Evolutionary conservation across 2,797 vertebrate species (phyloP).

Genomic region (Thaleichthys pacificus): DNA sequence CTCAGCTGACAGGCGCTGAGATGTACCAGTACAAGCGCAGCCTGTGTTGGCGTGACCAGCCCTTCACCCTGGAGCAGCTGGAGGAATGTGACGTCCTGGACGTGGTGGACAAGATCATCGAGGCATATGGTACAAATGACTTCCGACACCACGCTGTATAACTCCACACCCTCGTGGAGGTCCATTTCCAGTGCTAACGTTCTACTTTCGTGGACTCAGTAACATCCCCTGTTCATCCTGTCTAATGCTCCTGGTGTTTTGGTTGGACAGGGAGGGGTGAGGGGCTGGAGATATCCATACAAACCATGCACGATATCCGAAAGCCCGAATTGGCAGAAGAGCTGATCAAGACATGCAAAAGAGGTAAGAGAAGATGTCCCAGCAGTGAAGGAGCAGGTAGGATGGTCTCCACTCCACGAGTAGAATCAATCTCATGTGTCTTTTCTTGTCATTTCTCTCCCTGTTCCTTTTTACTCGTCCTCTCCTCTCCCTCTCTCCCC

Average conservation of each 20-base stretch:
- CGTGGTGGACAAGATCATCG: background rate
- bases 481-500: too few species aligned
- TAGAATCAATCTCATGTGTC: background rate
- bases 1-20: background rate
- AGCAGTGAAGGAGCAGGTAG: too few species aligned
- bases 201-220: background rate
- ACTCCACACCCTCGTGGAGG: too few species aligned
- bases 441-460: background rate
- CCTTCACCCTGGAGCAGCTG: background rate
- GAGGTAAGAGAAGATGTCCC: background rate
- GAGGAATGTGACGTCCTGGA: background rate
- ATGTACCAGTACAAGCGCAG: background rate
- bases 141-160: background rate
- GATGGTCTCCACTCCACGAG: too few species aligned
- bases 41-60: background rate
- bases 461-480: background rate
- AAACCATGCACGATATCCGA: background rate
- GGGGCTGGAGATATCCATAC: background rate
- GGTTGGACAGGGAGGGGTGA: background rate
- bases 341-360: background rate
- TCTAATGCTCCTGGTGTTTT: background rate
- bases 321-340: background rate
- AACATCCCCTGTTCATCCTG: background rate
- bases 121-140: background rate
- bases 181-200: too few species aligned